These are phyloP conservation scores for Mythimna vitellina DNA, from an alignment of 2,888 invertebrate genomes.

Conservation along the genomic window DNA sequence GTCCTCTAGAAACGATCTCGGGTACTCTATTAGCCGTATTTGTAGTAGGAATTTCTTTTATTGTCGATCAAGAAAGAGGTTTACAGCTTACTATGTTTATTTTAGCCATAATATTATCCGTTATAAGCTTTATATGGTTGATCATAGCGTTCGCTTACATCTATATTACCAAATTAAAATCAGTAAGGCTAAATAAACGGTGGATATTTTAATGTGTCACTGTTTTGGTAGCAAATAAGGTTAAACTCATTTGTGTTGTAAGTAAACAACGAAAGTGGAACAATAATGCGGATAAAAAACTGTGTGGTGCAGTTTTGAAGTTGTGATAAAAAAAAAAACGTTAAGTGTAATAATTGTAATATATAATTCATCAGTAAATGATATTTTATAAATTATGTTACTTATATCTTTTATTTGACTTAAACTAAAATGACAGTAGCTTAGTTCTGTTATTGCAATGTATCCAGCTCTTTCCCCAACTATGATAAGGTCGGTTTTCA, in stretches of 20 bases:
- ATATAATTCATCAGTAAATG: slow-evolving; percentile 47
- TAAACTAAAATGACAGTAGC: background rate
- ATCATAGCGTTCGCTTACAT: slow-evolving; percentile 76
- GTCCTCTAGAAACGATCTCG: slow-evolving; percentile 85
- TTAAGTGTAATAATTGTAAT: slow-evolving; percentile 44
- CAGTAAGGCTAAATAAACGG: slow-evolving; percentile 71
- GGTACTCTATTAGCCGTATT: slow-evolving; percentile 79
- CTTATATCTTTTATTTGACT: slow-evolving; percentile 32
- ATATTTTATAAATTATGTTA: slow-evolving; percentile 51
- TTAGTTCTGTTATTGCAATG: background rate
- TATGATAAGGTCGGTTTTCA: background rate
- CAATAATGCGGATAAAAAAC: slow-evolving; percentile 33
- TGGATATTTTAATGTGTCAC: slow-evolving; percentile 62
- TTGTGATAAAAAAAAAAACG: slow-evolving; percentile 58
- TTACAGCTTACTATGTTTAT: slow-evolving; percentile 80
- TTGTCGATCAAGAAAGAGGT: slow-evolving; percentile 75
- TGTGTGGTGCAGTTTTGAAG: slow-evolving; percentile 47
- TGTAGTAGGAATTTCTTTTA: slow-evolving; percentile 75
- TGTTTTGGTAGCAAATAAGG: slow-evolving; percentile 23
- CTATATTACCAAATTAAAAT: slow-evolving; percentile 78
- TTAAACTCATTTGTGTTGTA: slow-evolving; percentile 31
- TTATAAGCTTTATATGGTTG: slow-evolving; percentile 80
- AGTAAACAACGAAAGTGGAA: slow-evolving; percentile 43
- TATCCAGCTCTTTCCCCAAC: background rate
- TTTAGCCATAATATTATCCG: slow-evolving; percentile 75